Percentiles rank a stretch among this genome's conserved stretches.
These are phyloP conservation scores for Esperia sulphurella DNA, from an alignment of 2,888 invertebrate species.

Conservation along the genomic window DNA sequence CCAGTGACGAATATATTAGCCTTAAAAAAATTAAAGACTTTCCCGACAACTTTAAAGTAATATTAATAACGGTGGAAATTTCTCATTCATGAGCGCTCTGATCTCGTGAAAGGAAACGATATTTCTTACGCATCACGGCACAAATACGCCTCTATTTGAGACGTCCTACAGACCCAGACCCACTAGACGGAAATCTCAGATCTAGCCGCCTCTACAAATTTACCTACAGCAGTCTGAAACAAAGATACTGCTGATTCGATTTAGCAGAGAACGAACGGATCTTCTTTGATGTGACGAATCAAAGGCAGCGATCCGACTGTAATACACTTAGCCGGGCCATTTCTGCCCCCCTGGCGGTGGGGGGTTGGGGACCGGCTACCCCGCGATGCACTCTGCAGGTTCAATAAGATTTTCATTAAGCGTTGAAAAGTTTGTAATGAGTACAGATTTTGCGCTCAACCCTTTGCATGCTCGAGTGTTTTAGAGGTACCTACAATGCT, in stretches of 20 bases:
- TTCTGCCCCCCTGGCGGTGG: conserved; percentile 39
- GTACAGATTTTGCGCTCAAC: conserved; percentile 52
- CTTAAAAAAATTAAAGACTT: no score
- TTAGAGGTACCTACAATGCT: background rate
- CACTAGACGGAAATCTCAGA: background rate
- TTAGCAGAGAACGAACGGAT: conserved; percentile 66
- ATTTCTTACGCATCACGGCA: no score
- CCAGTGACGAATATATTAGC: no score
- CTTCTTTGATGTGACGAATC: conserved; percentile 79
- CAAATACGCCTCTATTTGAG: background rate
- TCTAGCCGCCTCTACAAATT: conserved; percentile 27
- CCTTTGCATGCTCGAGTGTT: conserved; percentile 35
- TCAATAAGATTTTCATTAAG: conserved; percentile 78
- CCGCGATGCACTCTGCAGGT: conserved; percentile 57
- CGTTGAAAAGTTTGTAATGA: conserved; percentile 76
- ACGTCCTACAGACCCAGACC: background rate
- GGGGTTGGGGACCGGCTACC: conserved; percentile 4
- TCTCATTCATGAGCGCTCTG: no score
- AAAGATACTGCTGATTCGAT: conserved; percentile 64
- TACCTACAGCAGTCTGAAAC: conserved; percentile 61
- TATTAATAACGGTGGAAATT: no score
- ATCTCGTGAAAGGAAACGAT: no score
- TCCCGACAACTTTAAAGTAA: no score
- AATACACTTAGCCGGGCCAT: conserved; percentile 77
- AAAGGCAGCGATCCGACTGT: conserved; percentile 76